Conservation (phyloP, 1,140 invertebrate species). For the Lepidurus arcticus region DNA sequence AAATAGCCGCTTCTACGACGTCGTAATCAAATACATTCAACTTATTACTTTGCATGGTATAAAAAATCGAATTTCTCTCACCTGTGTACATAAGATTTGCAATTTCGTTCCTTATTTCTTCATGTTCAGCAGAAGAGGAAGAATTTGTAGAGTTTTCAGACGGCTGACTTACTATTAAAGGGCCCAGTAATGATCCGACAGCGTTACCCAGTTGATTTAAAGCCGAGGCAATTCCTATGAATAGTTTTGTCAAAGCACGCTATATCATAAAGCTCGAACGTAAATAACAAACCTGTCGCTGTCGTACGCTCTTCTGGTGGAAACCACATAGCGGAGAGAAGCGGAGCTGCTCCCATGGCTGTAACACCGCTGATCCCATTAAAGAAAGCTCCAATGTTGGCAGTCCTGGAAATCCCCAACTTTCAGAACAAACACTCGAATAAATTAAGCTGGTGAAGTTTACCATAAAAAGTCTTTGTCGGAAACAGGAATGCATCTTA, state of each 20-base stretch:
- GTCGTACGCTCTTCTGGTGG: constrained; percentile 44
- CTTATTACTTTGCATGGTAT: too few relatives aligned
- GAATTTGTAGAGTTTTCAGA: constrained; percentile 23
- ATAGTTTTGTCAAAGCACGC: background rate
- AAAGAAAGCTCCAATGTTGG: constrained; percentile 43
- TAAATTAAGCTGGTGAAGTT: constrained; percentile 42
- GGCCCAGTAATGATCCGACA: constrained; percentile 44
- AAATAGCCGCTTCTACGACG: background rate
- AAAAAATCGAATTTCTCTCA: background rate
- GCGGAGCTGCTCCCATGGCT: constrained; percentile 16
- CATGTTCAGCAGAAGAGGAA: constrained; percentile 23
- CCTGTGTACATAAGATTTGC: constrained; percentile 39
- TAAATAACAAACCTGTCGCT: constrained; percentile 42
- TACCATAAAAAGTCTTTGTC: constrained; percentile 37
- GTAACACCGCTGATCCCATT: background rate
- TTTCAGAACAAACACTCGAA: constrained; percentile 44
- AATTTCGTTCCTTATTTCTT: constrained; percentile 36
- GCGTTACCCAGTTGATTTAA: constrained; percentile 47
- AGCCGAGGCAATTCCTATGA: constrained; percentile 44
- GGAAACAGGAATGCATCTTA: constrained; percentile 41
- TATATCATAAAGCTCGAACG: constrained; percentile 22
- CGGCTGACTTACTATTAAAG: constrained; percentile 39
- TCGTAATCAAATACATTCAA: background rate
- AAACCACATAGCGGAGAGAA: constrained; percentile 38
- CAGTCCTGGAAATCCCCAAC: constrained; percentile 42